Evolutionary conservation across 2,113 vertebrate genomes (phyloP), one percentile per base, ranked within the genome.

Genomic region (Ophthalmolycus amberensis): DNA sequence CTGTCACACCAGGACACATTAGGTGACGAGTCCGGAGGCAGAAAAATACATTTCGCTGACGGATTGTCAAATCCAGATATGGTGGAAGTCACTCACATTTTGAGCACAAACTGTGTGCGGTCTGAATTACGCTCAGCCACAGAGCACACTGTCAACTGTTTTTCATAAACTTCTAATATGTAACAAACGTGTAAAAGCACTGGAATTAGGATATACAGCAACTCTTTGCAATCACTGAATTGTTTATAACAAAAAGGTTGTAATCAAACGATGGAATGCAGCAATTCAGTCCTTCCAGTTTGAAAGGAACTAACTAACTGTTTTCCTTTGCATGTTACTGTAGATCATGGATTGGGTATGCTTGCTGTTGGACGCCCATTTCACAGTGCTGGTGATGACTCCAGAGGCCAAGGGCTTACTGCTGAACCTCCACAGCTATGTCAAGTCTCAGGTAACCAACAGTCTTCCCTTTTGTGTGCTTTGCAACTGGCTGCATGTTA

Each of bases 341-440:
- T 63, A 99, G 98, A 91, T 99, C 71, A 94, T 99, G 95, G 98
- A 99, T 79, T 99, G 98, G 98, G 95, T 99, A 62, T 97, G 97
- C 84, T 91, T 99, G 22, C 54, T 99, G 44, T 93, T 99, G 56
- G 98, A 99, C 79, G 97, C 97, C 62, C 97, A 99, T 54, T 99
- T 99, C 91, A 97, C 97, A 0, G 95, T 98, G 50, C 91, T 99
- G 75, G 96, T 97, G 66, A 96, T 99, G 96, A 93, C 96, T 65
- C 96, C 97, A 83, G 97, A 99, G 89, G 96, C 96, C 58, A 98
- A 95, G 88, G 90, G 81, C 1, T 85, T 99, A 56, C 92, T 99
- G 80, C 89, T 93, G 44, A 95, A 88, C 71, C 94, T 99, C 63
- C 96, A 99, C 81, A 95, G 86, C 68, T 98, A 97, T 89, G 96